A percentile compares a stretch with the other conserved stretches of the same genome.
phyloP scores from a whole-genome alignment of 2,113 vertebrate genomes.

The Epinephelus fuscoguttatus region DNA sequence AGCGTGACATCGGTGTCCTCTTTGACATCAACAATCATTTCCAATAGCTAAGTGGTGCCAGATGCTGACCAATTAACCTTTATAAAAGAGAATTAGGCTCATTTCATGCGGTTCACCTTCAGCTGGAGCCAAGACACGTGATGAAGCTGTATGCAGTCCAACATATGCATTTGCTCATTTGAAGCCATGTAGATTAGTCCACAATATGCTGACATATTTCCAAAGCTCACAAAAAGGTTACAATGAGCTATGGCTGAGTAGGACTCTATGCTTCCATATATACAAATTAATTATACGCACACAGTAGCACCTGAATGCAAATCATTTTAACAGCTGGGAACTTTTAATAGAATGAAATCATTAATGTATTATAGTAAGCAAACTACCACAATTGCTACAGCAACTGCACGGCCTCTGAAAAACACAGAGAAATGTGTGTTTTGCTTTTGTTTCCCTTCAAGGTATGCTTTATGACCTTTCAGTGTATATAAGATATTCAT shows the following conservation, averaged over 20 bases:
- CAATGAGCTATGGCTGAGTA: not conserved
- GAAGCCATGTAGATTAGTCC: not conserved
- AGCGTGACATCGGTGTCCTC: constrained; percentile 56
- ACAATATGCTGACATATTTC: not conserved
- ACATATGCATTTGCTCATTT: constrained; percentile 27
- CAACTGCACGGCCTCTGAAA: not conserved
- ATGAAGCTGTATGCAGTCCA: constrained; percentile 34
- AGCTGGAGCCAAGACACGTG: constrained; percentile 50
- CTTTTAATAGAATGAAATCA: not conserved
- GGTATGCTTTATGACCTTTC: not conserved
- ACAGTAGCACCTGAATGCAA: not conserved
- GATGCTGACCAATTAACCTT: constrained; percentile 82
- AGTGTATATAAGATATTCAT: not conserved
- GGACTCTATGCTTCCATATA: not conserved
- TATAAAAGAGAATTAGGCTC: constrained; percentile 69
- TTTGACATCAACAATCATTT: constrained; percentile 65
- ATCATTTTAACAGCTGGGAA: not conserved
- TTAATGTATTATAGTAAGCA: not conserved
- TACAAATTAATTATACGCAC: not conserved
- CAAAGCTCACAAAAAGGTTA: not conserved
- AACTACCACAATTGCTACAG: not conserved
- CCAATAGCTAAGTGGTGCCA: constrained; percentile 74
- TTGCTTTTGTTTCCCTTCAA: not conserved
- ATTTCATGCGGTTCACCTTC: constrained; percentile 75
- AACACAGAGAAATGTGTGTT: not conserved